Evolutionary conservation across 2,797 vertebrate genomes (phyloP), one percentile per base, ranked within the genome.

Genomic region (Alauda arvensis): DNA sequence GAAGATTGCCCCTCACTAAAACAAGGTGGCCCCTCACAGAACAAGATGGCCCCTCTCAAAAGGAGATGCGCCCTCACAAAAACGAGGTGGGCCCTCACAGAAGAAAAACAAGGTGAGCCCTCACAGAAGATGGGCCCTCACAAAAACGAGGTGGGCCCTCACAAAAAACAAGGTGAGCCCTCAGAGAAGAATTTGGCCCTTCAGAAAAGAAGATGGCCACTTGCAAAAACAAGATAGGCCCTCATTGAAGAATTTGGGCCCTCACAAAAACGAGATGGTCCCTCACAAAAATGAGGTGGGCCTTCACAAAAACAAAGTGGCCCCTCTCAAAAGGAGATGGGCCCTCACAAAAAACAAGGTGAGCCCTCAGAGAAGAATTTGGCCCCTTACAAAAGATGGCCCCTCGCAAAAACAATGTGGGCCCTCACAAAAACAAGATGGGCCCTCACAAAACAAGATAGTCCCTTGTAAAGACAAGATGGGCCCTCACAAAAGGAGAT

Each of bases 51-150:
- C 9, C 53, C 21, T 56, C 53, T 16, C 6, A 68, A 46, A 45
- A 11, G 4, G 18, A 23, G 23, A 0, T 65, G 23, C 49, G 0
- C 10, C 8, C 25, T 37, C 25, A 19, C 3, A 31, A 29, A 37
- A 61, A 20, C 3, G 17, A 23, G 60, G 1, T 43, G 56, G 16
- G 8, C 11, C 10, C 33, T 56, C 33, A 25, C n/a, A 24, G 34
- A 55, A 15, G 19, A 39, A 49, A 49, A 49, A 26, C 25, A 40
- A 60, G 37, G 1, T 29, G 39, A 28, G 1, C 14, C 19, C 14
- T 61, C 20, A 23, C 10, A 17, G 40, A 60, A 24, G 53, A 2
- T 34, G 23, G 15, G 6, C 9, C 23, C 33, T 57, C 23, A 26
- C 8, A 28, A 37, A 40, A 62, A 26, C 16, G 14, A 39, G 25